Evolutionary conservation across 2,888 invertebrate genomes (phyloP).

Genomic region (Resseliella maxima): DNA sequence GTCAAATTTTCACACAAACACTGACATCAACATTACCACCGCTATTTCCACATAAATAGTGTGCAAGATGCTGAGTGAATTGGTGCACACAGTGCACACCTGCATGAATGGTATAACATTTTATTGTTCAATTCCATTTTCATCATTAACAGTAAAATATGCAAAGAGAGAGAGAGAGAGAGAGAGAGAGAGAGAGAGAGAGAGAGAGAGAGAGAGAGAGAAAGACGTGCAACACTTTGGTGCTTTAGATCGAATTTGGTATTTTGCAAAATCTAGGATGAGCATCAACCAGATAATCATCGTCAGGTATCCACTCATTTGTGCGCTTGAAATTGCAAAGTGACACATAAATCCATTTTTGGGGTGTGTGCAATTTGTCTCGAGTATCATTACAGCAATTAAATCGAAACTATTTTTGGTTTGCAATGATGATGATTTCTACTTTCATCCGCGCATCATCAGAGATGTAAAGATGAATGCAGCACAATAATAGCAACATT

Average conservation of each 20-base stretch:
- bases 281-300: slow-evolving; percentile 27
- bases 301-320: slow-evolving; percentile 39
- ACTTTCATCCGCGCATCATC: not conserved
- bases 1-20: not conserved
- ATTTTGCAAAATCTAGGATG: not conserved
- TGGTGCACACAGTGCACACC: not conserved
- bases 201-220: too few relatives aligned
- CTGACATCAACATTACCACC: not conserved
- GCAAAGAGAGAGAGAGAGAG: too few relatives aligned
- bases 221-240: not conserved
- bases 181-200: too few relatives aligned
- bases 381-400: slow-evolving; percentile 41
- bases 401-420: slow-evolving; percentile 53
- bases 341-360: slow-evolving; percentile 53
- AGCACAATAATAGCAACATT: not conserved
- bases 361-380: slow-evolving; percentile 32
- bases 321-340: slow-evolving; percentile 14
- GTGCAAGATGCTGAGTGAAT: too few relatives aligned
- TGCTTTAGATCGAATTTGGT: too few relatives aligned
- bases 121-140: slow-evolving; percentile 40
- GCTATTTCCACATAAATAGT: too few relatives aligned
- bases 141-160: slow-evolving; percentile 40
- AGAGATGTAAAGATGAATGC: not conserved
- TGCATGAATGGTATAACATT: slow-evolving; percentile 24
- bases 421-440: slow-evolving; percentile 36